Evolutionary conservation across 1,140 invertebrate species (phyloP).

Genomic region (Euwallacea similis): DNA sequence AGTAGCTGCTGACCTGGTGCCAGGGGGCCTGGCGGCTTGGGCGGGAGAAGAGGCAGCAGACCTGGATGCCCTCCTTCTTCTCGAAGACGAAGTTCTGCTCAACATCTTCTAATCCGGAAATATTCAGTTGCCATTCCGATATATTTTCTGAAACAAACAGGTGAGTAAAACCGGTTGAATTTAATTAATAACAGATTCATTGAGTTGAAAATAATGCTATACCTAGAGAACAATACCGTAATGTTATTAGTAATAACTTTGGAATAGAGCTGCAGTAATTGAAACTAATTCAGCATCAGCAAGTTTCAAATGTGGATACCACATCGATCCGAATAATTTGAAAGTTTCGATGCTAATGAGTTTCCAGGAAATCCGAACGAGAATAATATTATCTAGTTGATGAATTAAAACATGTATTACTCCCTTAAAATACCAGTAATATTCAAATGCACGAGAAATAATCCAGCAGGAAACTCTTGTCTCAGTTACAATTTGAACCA

Average conservation of each 20-base stretch:
- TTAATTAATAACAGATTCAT: too few relatives aligned
- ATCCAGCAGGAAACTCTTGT: too few relatives aligned
- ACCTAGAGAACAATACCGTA: not conserved
- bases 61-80: conserved; percentile 64
- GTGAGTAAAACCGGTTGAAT: not conserved
- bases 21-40: conserved; percentile 52
- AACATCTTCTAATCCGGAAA: conserved; percentile 57
- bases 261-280: not conserved
- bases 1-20: conserved; percentile 54
- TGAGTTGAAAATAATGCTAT: not conserved
- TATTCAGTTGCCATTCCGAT: not conserved
- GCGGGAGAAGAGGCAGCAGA: conserved; percentile 64
- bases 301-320: too few relatives aligned
- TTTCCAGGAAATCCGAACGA: too few relatives aligned
- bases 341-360: too few relatives aligned
- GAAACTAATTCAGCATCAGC: not conserved
- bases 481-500: too few relatives aligned
- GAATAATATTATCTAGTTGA: too few relatives aligned
- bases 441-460: too few relatives aligned
- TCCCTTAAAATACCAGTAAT: too few relatives aligned
- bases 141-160: not conserved
- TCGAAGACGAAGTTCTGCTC: conserved; percentile 67
- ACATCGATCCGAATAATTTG: too few relatives aligned
- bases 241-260: not conserved
- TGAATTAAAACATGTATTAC: too few relatives aligned